Percentiles rank a stretch among this genome's conserved stretches.
Conservation (phyloP, 1,140 invertebrate genomes). For the Hyposmocoma kahamanoa region DNA sequence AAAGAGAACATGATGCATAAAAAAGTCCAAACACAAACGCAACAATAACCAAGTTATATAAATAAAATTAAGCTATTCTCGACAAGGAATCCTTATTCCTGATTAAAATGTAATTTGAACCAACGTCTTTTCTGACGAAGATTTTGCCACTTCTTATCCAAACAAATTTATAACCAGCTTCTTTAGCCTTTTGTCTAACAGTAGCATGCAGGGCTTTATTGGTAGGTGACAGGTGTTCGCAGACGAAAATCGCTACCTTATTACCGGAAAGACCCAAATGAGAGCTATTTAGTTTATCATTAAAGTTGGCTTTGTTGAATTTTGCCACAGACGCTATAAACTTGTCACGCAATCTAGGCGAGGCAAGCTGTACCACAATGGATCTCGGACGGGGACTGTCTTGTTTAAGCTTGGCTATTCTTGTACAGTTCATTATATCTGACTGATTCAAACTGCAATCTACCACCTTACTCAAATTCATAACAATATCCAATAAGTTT, state of each 20-base stretch:
- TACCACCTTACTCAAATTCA: background rate
- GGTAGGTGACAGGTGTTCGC: slow-evolving; percentile 1
- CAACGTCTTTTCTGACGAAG: background rate
- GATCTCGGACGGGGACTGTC: background rate
- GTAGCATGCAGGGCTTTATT: slow-evolving; percentile 3
- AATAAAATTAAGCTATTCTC: slow-evolving; percentile 1
- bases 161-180: background rate
- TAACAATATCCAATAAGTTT: too few species aligned
- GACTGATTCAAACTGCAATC: background rate
- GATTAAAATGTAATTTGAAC: background rate
- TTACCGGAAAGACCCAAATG: background rate
- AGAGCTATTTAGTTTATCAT: background rate
- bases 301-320: slow-evolving; percentile 1
- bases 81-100: background rate
- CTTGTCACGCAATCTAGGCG: background rate
- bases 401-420: background rate
- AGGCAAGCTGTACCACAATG: background rate
- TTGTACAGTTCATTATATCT: background rate
- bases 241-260: background rate
- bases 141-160: slow-evolving; percentile 3
- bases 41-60: background rate
- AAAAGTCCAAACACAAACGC: background rate
- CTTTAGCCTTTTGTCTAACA: background rate
- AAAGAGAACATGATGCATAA: background rate
- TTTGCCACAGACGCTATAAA: background rate